Percentiles rank a stretch among this genome's conserved stretches.
Conservation (phyloP, 2,888 invertebrate genomes). For the Microctonus aethiopoides region DNA sequence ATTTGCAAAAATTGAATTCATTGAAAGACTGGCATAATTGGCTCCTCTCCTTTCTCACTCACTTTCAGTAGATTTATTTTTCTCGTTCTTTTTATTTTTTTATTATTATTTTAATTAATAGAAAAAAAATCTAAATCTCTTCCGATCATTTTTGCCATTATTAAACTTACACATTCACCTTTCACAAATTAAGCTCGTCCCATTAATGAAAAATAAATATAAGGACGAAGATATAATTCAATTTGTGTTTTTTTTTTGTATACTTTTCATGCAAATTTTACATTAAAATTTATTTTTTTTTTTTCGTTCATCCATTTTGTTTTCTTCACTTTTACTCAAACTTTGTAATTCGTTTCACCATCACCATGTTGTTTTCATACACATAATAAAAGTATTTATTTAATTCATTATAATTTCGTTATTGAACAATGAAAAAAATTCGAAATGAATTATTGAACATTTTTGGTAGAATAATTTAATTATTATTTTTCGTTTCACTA, state of each 20-base stretch:
- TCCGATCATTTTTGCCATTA: not conserved
- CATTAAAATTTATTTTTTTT: not conserved
- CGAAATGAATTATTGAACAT: no score
- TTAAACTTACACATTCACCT: not conserved
- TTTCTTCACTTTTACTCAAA: not conserved
- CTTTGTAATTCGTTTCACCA: not conserved
- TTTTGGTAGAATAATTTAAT: not conserved
- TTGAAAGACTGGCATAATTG: conserved; percentile 4
- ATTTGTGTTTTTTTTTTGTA: not conserved
- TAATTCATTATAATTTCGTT: no score
- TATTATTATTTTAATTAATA: not conserved
- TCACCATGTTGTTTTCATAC: not conserved
- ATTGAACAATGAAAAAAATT: no score
- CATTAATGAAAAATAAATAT: conserved; percentile 25
- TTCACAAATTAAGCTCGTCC: conserved; percentile 21
- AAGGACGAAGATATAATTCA: not conserved
- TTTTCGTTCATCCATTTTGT: not conserved
- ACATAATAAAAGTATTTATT: not conserved
- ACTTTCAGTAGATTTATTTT: conserved; percentile 8
- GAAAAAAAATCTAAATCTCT: conserved; percentile 31
- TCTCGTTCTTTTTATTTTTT: not conserved
- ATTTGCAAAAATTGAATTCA: conserved; percentile 18
- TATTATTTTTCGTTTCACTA: not conserved
- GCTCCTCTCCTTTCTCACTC: not conserved
- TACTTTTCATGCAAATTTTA: not conserved